phyloP scores from a whole-genome alignment of 2,888 invertebrate species.

The Petrophora chlorosata region DNA sequence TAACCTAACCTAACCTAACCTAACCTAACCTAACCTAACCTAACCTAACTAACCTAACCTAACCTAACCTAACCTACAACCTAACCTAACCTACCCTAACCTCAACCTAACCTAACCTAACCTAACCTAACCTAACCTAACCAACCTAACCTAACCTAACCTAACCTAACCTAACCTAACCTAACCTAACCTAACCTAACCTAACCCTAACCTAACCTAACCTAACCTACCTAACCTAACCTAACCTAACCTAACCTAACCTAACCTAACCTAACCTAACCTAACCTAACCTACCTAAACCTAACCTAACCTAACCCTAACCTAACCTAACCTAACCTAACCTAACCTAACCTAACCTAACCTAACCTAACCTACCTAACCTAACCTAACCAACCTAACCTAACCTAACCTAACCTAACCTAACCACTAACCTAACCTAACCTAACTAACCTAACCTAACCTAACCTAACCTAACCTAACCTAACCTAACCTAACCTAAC shows the following conservation, averaged over 20 bases:
- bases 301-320: background rate
- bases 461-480: too few species aligned
- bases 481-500: too few species aligned
- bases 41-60: conserved; percentile 1
- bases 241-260: too few species aligned
- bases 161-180: conserved; percentile 1
- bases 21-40: conserved; percentile 1
- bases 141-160: background rate
- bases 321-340: conserved; percentile 1
- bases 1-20: conserved; percentile 1
- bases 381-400: too few species aligned
- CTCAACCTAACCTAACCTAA: too few species aligned
- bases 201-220: background rate
- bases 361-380: background rate
- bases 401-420: too few species aligned
- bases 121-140: too few species aligned
- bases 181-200: conserved; percentile 1
- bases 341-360: conserved; percentile 1
- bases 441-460: too few species aligned
- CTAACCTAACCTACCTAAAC: too few species aligned
- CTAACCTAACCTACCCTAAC: background rate
- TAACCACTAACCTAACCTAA: too few species aligned
- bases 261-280: too few species aligned
- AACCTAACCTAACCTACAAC: background rate
- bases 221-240: background rate